Conservation (phyloP, 2,113 vertebrate species). For the Sylvia atricapilla region DNA sequence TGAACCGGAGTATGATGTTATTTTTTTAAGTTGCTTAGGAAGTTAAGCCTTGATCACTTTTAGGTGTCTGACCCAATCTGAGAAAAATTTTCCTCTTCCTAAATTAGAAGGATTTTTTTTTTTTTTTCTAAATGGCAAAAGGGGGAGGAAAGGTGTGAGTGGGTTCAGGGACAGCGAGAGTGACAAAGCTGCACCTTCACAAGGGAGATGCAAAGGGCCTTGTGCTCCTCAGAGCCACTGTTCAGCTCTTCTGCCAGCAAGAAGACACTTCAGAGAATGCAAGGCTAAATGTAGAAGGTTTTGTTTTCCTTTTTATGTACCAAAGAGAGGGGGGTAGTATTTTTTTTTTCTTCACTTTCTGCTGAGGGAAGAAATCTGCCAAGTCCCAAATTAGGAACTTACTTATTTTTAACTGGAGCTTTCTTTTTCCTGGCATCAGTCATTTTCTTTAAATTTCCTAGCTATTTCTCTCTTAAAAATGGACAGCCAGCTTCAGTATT, state of each 20-base stretch:
- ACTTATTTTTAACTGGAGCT: not conserved
- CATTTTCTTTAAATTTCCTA: not conserved
- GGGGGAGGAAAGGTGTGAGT: not conserved
- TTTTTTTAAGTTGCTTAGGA: not conserved
- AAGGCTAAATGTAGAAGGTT: fast-evolving
- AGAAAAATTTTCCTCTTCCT: not conserved
- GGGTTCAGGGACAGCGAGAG: not conserved
- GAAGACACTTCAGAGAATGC: not conserved
- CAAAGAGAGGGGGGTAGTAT: not conserved
- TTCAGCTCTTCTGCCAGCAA: not conserved
- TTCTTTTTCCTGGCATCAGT: not conserved
- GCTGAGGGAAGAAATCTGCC: not conserved
- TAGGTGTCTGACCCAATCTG: not conserved
- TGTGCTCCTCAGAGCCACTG: fast-evolving
- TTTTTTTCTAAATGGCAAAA: not conserved
- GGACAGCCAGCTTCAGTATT: not conserved
- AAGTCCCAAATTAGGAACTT: not conserved
- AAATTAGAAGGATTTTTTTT: not conserved
- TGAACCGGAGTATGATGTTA: not conserved
- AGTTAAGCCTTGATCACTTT: not conserved
- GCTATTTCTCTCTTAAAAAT: not conserved
- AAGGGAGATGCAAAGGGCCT: not conserved
- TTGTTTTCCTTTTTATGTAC: not conserved
- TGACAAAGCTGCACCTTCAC: not conserved
- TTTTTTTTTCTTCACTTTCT: not conserved